Evolutionary conservation across 2,797 vertebrate species (phyloP).

Genomic region (Geotria australis): DNA sequence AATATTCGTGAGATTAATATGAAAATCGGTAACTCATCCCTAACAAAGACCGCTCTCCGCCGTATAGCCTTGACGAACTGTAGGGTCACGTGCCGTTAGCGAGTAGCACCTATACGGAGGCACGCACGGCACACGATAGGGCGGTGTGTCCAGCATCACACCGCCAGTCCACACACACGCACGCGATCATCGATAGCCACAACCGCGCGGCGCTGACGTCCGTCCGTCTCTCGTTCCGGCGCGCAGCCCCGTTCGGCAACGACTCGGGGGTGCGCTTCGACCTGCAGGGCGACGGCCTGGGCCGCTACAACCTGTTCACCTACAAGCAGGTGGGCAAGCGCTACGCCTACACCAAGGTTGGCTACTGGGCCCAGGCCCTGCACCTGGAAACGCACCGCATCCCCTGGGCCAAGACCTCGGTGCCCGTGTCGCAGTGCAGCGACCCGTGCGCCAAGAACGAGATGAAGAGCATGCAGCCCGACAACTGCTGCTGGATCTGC

Average conservation of each 20-base stretch:
- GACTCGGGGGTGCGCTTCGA: slow-evolving; percentile 52
- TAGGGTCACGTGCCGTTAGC: too few relatives aligned
- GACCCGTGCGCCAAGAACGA: slow-evolving; percentile 85
- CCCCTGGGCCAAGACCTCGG: slow-evolving; percentile 25
- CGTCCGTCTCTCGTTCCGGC: not conserved
- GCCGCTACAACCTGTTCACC: slow-evolving; percentile 90
- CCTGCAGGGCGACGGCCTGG: slow-evolving; percentile 50
- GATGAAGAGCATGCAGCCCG: slow-evolving; percentile 87
- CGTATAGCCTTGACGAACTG: too few relatives aligned
- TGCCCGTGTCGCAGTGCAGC: slow-evolving; percentile 77
- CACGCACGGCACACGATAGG: too few relatives aligned
- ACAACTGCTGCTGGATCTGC: slow-evolving; percentile 98
- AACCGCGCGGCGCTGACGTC: too few relatives aligned
- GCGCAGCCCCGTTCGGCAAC: slow-evolving; percentile 54
- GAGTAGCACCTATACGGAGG: too few relatives aligned
- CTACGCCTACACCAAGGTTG: slow-evolving; percentile 58
- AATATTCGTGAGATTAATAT: too few relatives aligned
- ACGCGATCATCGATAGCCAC: too few relatives aligned
- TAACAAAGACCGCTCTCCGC: too few relatives aligned
- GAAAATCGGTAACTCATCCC: too few relatives aligned
- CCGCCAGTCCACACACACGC: too few relatives aligned
- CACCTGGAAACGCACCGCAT: slow-evolving; percentile 40
- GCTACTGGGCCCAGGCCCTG: slow-evolving; percentile 73
- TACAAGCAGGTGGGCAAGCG: slow-evolving; percentile 15
- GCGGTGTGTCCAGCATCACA: too few relatives aligned